A percentile compares a stretch with the other conserved stretches of the same genome.
Conservation (phyloP, 2,797 vertebrate genomes). For the Liparis tanakae region DNA sequence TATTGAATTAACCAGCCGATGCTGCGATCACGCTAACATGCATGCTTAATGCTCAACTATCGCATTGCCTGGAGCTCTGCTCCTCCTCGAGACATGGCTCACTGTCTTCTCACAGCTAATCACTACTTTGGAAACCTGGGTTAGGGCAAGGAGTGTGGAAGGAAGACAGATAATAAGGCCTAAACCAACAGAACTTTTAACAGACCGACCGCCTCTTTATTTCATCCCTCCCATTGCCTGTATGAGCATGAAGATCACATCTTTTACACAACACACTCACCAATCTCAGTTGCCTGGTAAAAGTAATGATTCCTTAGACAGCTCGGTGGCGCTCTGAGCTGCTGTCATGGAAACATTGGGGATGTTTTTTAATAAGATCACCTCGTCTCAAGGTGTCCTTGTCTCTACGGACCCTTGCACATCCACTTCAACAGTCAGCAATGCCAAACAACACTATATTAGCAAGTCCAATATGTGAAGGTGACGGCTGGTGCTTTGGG, state of each 20-base stretch:
- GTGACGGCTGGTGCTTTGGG: conserved; percentile 51
- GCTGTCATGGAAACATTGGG: conserved; percentile 31
- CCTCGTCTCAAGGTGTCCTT: conserved; percentile 49
- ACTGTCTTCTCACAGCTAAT: not conserved
- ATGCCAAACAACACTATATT: conserved; percentile 44
- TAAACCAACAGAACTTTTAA: conserved; percentile 31
- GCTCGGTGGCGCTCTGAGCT: not conserved
- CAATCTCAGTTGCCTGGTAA: conserved; percentile 60
- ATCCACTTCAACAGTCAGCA: conserved; percentile 19
- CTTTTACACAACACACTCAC: conserved; percentile 17
- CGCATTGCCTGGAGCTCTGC: not conserved
- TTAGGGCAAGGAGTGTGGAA: conserved; percentile 1
- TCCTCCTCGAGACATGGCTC: conserved; percentile 8
- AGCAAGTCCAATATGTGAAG: conserved; percentile 51
- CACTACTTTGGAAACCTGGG: not conserved
- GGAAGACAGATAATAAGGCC: conserved; percentile 20
- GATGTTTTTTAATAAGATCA: conserved; percentile 59
- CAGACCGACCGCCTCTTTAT: conserved; percentile 25
- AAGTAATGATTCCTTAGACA: conserved; percentile 48
- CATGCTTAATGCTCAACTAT: not conserved
- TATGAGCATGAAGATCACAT: conserved; percentile 9
- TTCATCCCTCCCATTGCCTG: not conserved
- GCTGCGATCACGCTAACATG: not conserved
- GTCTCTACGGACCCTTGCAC: conserved; percentile 24
- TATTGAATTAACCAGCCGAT: conserved; percentile 4